phyloP scores from a whole-genome alignment of 2,797 vertebrate species.

The Sebastolobus altivelis region DNA sequence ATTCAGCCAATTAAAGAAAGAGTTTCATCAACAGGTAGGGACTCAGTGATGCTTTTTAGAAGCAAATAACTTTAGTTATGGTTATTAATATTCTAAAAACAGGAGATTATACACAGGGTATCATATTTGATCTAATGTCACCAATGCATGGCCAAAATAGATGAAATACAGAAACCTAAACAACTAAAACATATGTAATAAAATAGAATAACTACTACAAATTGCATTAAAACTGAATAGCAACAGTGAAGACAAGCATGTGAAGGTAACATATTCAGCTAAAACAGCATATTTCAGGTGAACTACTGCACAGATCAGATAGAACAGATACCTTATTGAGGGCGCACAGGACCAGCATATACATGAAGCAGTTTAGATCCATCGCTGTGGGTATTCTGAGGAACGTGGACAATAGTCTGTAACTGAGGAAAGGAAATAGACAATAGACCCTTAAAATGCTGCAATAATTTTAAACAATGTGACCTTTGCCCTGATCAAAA shows the following conservation, averaged over 20 bases:
- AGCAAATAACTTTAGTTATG: not conserved
- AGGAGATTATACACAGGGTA: not conserved
- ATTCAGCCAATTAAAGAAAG: too few relatives aligned
- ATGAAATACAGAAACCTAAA: not conserved
- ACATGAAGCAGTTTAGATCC: constrained; percentile 72
- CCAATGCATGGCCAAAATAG: not conserved
- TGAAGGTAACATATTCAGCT: not conserved
- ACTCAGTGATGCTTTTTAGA: not conserved
- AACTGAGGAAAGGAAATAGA: not conserved
- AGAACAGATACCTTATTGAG: constrained; percentile 80
- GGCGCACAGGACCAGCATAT: constrained; percentile 79
- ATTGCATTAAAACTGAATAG: not conserved
- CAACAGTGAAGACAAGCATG: not conserved
- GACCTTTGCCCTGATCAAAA: not conserved
- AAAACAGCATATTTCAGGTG: not conserved
- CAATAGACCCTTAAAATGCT: not conserved
- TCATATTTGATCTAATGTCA: not conserved
- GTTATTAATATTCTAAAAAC: not conserved
- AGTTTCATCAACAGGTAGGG: not conserved
- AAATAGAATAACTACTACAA: not conserved
- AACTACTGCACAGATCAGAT: not conserved
- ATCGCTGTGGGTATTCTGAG: constrained; percentile 68
- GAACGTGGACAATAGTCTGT: not conserved
- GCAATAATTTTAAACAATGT: not conserved
- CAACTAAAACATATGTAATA: not conserved